Conservation (phyloP, 1,140 invertebrate species). For the Penaeus indicus region DNA sequence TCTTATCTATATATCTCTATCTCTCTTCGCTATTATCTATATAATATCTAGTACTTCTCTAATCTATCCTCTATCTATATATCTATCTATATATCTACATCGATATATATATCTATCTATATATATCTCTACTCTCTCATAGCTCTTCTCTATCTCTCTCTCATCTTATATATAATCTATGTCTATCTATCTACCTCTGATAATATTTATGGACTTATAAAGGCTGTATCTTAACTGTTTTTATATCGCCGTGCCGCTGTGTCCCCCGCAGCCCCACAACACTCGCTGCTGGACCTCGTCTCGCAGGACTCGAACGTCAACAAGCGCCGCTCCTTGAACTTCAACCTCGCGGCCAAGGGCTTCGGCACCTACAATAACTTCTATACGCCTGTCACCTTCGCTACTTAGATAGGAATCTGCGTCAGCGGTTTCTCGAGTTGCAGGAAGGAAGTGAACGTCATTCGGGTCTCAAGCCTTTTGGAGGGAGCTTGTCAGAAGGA, state of each 20-base stretch:
- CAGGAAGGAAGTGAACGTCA: background rate
- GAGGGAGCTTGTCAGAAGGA: background rate
- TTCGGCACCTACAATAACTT: constrained; percentile 57
- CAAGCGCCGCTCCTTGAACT: constrained; percentile 50
- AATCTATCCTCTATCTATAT: too few species aligned
- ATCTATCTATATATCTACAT: too few species aligned
- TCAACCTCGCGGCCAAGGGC: constrained; percentile 57
- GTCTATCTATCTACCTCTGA: too few species aligned
- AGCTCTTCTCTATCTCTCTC: too few species aligned
- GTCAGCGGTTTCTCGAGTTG: background rate
- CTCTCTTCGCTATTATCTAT: too few species aligned
- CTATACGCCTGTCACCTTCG: constrained; percentile 49
- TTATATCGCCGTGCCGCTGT: background rate
- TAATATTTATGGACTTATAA: too few species aligned
- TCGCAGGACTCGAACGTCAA: background rate
- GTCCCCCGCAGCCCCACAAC: constrained; percentile 19
- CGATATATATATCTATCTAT: too few species aligned
- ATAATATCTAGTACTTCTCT: too few species aligned
- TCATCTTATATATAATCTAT: too few species aligned
- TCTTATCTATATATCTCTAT: too few species aligned
- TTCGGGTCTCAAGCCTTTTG: background rate
- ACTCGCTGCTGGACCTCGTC: constrained; percentile 21
- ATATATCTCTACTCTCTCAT: too few species aligned
- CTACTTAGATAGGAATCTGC: constrained; percentile 25
- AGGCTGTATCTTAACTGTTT: too few species aligned